phyloP scores from a whole-genome alignment of 1,140 invertebrate genomes.

The Brachionus rubens region DNA sequence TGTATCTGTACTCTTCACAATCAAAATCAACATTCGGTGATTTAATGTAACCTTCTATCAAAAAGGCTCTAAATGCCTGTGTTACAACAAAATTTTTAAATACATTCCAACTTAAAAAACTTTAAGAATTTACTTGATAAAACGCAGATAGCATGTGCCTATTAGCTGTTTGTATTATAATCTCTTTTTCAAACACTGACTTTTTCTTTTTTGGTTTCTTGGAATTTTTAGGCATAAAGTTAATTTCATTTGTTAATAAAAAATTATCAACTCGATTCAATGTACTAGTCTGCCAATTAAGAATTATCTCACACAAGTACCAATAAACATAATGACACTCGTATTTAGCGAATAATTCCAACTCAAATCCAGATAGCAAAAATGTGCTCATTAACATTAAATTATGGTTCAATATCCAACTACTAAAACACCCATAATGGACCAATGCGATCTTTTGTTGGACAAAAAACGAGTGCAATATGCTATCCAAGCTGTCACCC shows the following conservation, averaged over 20 bases:
- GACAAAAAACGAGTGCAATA: slow-evolving; percentile 70
- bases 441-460: slow-evolving; percentile 69
- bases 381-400: slow-evolving; percentile 91
- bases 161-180: slow-evolving; percentile 60
- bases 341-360: slow-evolving; percentile 90
- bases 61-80: slow-evolving; percentile 23
- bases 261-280: slow-evolving; percentile 81
- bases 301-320: slow-evolving; percentile 92
- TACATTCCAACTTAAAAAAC: too few species aligned
- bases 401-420: slow-evolving; percentile 94
- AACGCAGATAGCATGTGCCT: slow-evolving; percentile 29
- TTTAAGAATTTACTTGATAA: slow-evolving; percentile 30
- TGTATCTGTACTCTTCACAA: slow-evolving; percentile 86
- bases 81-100: neutral
- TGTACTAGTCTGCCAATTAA: slow-evolving; percentile 85
- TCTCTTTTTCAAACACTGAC: slow-evolving; percentile 68
- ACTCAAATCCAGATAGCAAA: slow-evolving; percentile 84
- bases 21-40: slow-evolving; percentile 82
- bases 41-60: slow-evolving; percentile 68
- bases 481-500: slow-evolving; percentile 85
- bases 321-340: slow-evolving; percentile 94
- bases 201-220: slow-evolving; percentile 40
- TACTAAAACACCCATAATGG: slow-evolving; percentile 83
- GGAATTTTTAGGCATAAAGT: slow-evolving; percentile 27
- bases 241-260: slow-evolving; percentile 72